phyloP scores from a whole-genome alignment of 1,140 invertebrate species.

The Heliconius hermathena region DNA sequence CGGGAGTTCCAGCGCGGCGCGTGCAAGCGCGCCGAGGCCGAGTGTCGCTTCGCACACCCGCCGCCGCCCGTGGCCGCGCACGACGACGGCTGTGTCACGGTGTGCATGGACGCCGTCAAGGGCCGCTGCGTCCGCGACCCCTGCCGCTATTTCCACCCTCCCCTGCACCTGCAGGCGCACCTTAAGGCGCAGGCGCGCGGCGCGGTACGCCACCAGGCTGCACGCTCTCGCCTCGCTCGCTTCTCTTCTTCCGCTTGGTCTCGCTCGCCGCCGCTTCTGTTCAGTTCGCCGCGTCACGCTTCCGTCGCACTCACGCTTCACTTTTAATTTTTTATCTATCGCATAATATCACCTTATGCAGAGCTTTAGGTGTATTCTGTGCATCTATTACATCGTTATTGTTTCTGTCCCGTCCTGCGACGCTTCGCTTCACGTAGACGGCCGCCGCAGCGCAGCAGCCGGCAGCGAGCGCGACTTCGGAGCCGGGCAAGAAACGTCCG shows the following conservation, averaged over 20 bases:
- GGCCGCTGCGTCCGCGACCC: slow-evolving; percentile 97
- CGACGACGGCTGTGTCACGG: slow-evolving; percentile 97
- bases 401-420: slow-evolving; percentile 81
- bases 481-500: slow-evolving; percentile 77
- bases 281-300: slow-evolving; percentile 78
- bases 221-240: slow-evolving; percentile 78
- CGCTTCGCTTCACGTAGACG: slow-evolving; percentile 82
- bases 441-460: slow-evolving; percentile 75
- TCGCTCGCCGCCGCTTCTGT: slow-evolving; percentile 79
- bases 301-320: slow-evolving; percentile 81
- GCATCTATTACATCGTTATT: slow-evolving; percentile 82
- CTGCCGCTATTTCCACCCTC: slow-evolving; percentile 98
- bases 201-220: slow-evolving; percentile 92
- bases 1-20: slow-evolving; percentile 98
- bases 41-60: slow-evolving; percentile 99
- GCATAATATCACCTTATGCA: slow-evolving; percentile 80
- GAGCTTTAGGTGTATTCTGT: slow-evolving; percentile 82
- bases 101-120: slow-evolving; percentile 99
- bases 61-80: slow-evolving; percentile 95
- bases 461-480: slow-evolving; percentile 73
- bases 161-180: slow-evolving; percentile 99
- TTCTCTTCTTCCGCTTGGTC: slow-evolving; percentile 78
- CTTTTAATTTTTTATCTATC: slow-evolving; percentile 79
- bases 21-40: slow-evolving; percentile 96
- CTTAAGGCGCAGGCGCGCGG: slow-evolving; percentile 98